Percentiles rank a stretch among this genome's conserved stretches.
Conservation (phyloP, 30 jellyfish, hydroid and myxozoan species). For the Nemopilema nomurai region DNA sequence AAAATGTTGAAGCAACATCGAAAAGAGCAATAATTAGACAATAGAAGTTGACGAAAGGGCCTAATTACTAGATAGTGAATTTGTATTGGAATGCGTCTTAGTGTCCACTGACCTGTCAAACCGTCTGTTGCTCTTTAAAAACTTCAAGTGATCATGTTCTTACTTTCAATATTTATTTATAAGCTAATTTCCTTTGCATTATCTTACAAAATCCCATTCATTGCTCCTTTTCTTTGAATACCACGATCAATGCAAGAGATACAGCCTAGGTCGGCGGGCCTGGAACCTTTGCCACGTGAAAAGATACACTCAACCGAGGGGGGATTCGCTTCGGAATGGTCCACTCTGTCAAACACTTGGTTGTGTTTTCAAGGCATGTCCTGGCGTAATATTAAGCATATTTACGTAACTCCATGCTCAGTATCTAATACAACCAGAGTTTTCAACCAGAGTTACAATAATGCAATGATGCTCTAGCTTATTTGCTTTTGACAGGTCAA, state of each 20-base stretch:
- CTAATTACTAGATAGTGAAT: neutral
- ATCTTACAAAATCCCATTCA: neutral
- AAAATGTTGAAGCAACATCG: neutral
- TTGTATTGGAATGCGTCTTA: neutral
- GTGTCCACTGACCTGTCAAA: neutral
- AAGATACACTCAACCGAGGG: neutral
- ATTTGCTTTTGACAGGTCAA: no score
- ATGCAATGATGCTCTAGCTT: no score
- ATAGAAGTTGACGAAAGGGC: neutral
- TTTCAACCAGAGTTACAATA: no score
- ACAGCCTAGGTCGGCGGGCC: neutral
- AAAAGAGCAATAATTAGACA: neutral
- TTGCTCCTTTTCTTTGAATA: neutral
- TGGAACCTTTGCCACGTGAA: neutral
- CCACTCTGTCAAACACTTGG: no score
- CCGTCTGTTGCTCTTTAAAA: neutral
- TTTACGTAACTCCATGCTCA: no score
- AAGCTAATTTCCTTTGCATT: neutral
- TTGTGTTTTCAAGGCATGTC: no score
- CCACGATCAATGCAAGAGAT: neutral
- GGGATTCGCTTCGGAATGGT: no score
- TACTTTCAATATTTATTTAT: neutral
- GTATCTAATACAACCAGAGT: no score
- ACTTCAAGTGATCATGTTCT: neutral
- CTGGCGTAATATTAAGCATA: no score